These are phyloP conservation scores for Zosterops borbonicus DNA, from an alignment of 2,113 vertebrate genomes.

Conservation along the genomic window DNA sequence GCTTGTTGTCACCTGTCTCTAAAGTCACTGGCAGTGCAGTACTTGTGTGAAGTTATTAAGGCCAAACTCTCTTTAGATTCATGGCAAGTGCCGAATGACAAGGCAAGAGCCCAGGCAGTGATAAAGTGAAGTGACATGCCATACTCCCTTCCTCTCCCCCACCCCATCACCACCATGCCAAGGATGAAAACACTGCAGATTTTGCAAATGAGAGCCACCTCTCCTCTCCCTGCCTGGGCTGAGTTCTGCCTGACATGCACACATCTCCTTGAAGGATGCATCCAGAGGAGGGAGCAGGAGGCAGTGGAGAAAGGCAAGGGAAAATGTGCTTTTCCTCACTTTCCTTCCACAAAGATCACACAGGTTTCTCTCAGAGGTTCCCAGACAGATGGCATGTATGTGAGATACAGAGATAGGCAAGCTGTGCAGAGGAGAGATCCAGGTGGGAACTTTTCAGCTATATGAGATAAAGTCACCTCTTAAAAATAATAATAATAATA, in stretches of 20 bases:
- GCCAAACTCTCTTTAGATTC: slow-evolving; percentile 68
- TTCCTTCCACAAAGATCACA: not conserved
- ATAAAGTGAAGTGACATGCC: slow-evolving; percentile 63
- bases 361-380: not conserved
- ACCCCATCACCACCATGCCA: slow-evolving; percentile 18
- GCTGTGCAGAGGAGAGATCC: not conserved
- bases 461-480: not conserved
- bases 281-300: not conserved
- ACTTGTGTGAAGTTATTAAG: slow-evolving; percentile 71
- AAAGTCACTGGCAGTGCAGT: slow-evolving; percentile 64
- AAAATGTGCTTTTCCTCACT: not conserved
- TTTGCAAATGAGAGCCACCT: slow-evolving; percentile 49
- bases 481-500: not conserved
- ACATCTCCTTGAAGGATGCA: not conserved
- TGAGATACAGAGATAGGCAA: not conserved
- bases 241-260: not conserved
- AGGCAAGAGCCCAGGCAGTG: slow-evolving; percentile 49
- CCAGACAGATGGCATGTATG: not conserved
- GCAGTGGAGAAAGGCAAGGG: not conserved
- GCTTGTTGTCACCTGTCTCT: slow-evolving; percentile 63
- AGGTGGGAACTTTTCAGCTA: not conserved
- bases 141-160: slow-evolving; percentile 19
- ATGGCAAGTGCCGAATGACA: slow-evolving; percentile 59
- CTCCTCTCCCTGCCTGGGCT: not conserved
- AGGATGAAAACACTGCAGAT: slow-evolving; percentile 2